These are phyloP conservation scores for Epistrophe eligans DNA, from an alignment of 2,888 invertebrate species.

Conservation along the genomic window DNA sequence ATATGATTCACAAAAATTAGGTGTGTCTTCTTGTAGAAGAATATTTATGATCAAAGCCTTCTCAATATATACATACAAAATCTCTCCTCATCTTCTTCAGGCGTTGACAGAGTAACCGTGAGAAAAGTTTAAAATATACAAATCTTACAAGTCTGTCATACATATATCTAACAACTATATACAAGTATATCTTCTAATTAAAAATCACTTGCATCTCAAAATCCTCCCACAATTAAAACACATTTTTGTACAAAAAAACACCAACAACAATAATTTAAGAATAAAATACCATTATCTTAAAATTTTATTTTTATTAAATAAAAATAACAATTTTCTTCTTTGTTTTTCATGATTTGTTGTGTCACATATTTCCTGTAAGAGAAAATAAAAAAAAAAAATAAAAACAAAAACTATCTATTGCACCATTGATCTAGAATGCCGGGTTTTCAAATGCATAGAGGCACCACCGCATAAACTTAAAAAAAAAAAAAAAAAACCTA, in stretches of 20 bases:
- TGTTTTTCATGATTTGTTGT: slow-evolving; percentile 48
- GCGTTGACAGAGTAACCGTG: background rate
- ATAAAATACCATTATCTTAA: slow-evolving; percentile 4
- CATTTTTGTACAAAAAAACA: slow-evolving; percentile 2
- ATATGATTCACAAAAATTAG: slow-evolving; percentile 26
- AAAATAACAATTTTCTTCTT: slow-evolving; percentile 26
- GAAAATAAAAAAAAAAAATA: slow-evolving; percentile 19
- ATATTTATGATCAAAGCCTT: background rate
- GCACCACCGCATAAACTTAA: slow-evolving; percentile 18
- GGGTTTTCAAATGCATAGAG: slow-evolving; percentile 51
- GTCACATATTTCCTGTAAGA: slow-evolving; percentile 35
- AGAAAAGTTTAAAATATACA: background rate
- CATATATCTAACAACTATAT: background rate
- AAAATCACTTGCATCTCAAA: slow-evolving; percentile 5
- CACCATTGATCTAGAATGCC: slow-evolving; percentile 69
- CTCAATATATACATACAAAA: background rate
- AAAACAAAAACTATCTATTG: slow-evolving; percentile 36
- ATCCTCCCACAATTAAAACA: background rate
- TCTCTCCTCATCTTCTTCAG: background rate
- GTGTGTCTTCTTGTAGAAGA: slow-evolving; percentile 28
- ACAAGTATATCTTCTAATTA: too few relatives aligned
- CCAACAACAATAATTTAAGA: slow-evolving; percentile 11
- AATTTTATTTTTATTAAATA: slow-evolving; percentile 21
- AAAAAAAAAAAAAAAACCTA: slow-evolving; percentile 1
- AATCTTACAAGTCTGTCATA: background rate